Conservation (phyloP, 2,113 vertebrate genomes). For the Erythrolamprus reginae region DNA sequence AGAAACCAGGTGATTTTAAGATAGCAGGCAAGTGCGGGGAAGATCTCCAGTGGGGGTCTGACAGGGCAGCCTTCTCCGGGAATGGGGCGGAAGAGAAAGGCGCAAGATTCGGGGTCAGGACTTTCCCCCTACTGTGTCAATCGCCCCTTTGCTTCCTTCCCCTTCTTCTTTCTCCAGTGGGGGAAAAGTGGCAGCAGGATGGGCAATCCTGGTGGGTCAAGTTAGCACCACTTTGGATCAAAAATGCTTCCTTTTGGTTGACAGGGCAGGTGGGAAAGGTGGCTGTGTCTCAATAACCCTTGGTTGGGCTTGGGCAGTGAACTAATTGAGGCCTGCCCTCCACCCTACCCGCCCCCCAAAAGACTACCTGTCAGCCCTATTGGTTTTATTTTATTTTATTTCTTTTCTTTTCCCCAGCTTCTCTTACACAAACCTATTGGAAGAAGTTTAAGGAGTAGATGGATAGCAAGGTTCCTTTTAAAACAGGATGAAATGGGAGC, state of each 20-base stretch:
- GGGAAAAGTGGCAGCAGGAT: neutral
- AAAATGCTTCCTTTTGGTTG: conserved; percentile 81
- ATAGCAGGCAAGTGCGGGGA: neutral
- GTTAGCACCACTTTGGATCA: conserved; percentile 79
- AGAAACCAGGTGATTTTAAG: conserved; percentile 74
- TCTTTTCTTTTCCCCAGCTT: neutral
- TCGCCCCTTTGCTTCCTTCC: neutral
- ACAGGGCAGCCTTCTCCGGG: no score
- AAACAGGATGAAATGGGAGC: neutral
- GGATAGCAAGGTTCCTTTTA: neutral
- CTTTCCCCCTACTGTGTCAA: neutral
- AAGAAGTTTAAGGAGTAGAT: conserved; percentile 68
- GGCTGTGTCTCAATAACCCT: conserved; percentile 85
- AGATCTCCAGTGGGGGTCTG: conserved; percentile 41
- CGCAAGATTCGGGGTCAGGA: no score
- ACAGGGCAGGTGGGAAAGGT: conserved; percentile 85
- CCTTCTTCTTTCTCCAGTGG: neutral
- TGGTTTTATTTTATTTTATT: conserved; percentile 71
- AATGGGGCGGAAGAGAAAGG: neutral
- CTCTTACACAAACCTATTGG: conserved; percentile 33
- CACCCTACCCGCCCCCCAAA: conserved; percentile 66
- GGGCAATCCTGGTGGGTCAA: conserved; percentile 50
- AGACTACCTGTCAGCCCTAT: conserved; percentile 80
- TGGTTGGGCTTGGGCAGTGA: conserved; percentile 87
- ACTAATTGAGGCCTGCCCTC: conserved; percentile 88